These are phyloP conservation scores for Ranitomeya variabilis DNA, from an alignment of 2,113 vertebrate species.

Conservation along the genomic window DNA sequence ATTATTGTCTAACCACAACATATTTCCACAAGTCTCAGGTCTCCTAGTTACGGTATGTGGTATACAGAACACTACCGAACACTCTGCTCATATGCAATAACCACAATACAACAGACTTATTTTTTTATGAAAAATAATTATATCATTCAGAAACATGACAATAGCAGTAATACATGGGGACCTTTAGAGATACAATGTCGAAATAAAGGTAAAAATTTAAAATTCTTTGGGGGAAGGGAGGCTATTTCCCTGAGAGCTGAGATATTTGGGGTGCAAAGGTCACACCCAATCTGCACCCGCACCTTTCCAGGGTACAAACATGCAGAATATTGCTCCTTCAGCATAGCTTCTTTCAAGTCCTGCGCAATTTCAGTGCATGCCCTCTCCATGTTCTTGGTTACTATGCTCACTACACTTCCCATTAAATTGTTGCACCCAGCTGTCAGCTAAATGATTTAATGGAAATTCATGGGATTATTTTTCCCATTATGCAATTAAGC, in stretches of 20 bases:
- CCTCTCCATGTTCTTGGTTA: not conserved
- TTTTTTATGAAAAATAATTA: constrained; percentile 56
- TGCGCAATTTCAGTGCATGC: constrained; percentile 14
- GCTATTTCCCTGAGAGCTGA: constrained; percentile 58
- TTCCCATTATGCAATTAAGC: constrained; percentile 14
- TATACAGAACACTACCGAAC: too few relatives aligned
- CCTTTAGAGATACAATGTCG: constrained; percentile 50
- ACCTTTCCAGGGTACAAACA: constrained; percentile 35
- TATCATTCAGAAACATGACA: constrained; percentile 53
- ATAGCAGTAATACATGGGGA: constrained; percentile 50
- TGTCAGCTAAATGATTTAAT: not conserved
- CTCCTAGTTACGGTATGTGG: too few relatives aligned
- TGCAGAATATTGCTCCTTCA: constrained; percentile 53
- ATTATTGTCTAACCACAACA: too few relatives aligned
- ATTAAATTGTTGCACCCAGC: constrained; percentile 46
- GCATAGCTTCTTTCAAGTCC: not conserved
- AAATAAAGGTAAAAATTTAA: constrained; percentile 57
- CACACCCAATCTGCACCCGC: constrained; percentile 45
- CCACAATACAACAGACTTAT: constrained; percentile 7
- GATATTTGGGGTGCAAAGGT: constrained; percentile 28
- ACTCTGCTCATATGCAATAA: not conserved
- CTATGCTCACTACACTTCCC: not conserved
- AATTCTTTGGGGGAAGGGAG: constrained; percentile 56
- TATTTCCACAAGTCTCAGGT: too few relatives aligned
- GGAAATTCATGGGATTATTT: constrained; percentile 1